Percentiles rank a stretch among this genome's conserved stretches.
Conservation (phyloP, 2,888 invertebrate species). For the Nomada ferruginata region DNA sequence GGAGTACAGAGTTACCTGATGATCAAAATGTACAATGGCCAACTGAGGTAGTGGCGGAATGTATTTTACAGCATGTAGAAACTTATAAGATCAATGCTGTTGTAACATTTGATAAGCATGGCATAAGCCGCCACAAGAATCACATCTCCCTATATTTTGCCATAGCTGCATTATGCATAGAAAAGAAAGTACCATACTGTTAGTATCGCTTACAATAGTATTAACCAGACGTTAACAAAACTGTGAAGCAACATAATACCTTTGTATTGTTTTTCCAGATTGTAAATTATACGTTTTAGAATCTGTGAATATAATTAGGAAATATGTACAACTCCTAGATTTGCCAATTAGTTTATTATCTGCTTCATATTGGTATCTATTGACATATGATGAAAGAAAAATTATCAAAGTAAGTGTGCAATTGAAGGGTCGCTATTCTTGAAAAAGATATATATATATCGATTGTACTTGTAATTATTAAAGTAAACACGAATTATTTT, state of each 20-base stretch:
- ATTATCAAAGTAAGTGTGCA: constrained; percentile 77
- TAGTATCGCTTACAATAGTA: constrained; percentile 80
- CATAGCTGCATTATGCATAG: constrained; percentile 91
- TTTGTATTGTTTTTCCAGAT: constrained; percentile 86
- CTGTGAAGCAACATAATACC: constrained; percentile 50
- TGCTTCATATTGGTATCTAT: constrained; percentile 90
- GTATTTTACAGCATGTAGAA: constrained; percentile 89
- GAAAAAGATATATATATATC: background rate
- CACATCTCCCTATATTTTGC: constrained; percentile 95
- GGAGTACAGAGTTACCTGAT: constrained; percentile 91
- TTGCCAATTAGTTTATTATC: constrained; percentile 91
- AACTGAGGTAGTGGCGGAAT: constrained; percentile 87
- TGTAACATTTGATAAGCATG: constrained; percentile 97
- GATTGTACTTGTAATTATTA: background rate
- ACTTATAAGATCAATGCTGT: constrained; percentile 92
- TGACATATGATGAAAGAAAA: constrained; percentile 80
- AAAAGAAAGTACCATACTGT: constrained; percentile 90
- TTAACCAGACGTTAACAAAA: constrained; percentile 15
- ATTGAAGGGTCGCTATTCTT: background rate
- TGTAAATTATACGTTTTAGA: constrained; percentile 94
- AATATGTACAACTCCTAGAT: constrained; percentile 94
- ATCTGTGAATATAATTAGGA: constrained; percentile 93
- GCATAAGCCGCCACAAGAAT: constrained; percentile 96
- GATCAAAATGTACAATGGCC: constrained; percentile 92
- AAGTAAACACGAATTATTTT: constrained; percentile 52